These are phyloP conservation scores for Hypomecis punctinalis DNA, from an alignment of 2,888 invertebrate genomes.

Conservation along the genomic window DNA sequence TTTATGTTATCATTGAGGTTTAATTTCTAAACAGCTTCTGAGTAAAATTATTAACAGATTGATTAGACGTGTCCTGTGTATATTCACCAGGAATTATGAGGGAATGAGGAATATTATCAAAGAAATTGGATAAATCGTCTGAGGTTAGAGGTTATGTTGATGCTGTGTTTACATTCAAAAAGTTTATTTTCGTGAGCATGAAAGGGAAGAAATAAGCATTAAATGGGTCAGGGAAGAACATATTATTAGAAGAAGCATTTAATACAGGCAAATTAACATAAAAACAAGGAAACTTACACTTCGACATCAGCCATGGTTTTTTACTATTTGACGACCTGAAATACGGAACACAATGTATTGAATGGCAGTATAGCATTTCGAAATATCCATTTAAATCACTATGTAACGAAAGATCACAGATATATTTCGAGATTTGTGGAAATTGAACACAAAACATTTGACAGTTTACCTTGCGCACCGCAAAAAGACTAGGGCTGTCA, in stretches of 20 bases:
- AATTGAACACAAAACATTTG: constrained; percentile 67
- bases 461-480: constrained; percentile 83
- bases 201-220: background rate
- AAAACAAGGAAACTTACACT: constrained; percentile 87
- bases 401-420: constrained; percentile 58
- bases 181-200: background rate
- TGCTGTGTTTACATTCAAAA: constrained; percentile 52
- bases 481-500: constrained; percentile 71
- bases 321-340: constrained; percentile 74
- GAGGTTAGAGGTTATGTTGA: constrained; percentile 72
- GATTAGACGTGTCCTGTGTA: no score
- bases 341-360: constrained; percentile 69
- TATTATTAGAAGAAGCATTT: background rate
- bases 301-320: constrained; percentile 92
- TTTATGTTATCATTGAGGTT: no score
- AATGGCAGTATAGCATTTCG: constrained; percentile 54
- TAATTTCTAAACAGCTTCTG: no score
- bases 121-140: background rate
- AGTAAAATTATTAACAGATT: background rate
- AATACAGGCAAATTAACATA: constrained; percentile 27
- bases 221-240: background rate
- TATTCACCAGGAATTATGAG: background rate
- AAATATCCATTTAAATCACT: constrained; percentile 45
- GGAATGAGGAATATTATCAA: background rate
- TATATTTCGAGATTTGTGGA: constrained; percentile 71